phyloP scores from a whole-genome alignment of 2,113 vertebrate genomes.

The Scalopus aquaticus region DNA sequence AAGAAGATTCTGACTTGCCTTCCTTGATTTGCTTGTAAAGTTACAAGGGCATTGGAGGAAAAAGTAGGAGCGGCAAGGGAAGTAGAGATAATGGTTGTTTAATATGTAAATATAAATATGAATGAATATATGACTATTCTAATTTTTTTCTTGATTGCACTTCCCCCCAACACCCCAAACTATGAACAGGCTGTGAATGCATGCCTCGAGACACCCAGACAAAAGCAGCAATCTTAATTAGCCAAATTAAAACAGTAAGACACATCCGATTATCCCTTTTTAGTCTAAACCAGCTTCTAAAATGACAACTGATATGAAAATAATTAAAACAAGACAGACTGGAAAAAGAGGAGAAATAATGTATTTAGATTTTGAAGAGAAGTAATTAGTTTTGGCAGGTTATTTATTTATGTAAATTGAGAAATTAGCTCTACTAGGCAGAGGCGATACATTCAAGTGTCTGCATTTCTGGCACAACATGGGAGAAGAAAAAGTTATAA shows the following conservation, averaged over 20 bases:
- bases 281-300: slow-evolving; percentile 82
- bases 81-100: neutral
- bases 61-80: neutral
- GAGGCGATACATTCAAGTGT: slow-evolving; percentile 69
- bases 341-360: slow-evolving; percentile 83
- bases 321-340: slow-evolving; percentile 87
- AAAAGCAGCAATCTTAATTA: slow-evolving; percentile 84
- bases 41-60: neutral
- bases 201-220: slow-evolving; percentile 74
- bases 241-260: slow-evolving; percentile 84
- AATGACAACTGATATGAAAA: slow-evolving; percentile 87
- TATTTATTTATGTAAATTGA: slow-evolving; percentile 89
- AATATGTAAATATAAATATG: neutral
- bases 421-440: slow-evolving; percentile 83
- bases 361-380: slow-evolving; percentile 86
- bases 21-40: neutral
- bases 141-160: slow-evolving; percentile 52
- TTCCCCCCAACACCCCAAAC: neutral
- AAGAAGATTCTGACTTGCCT: neutral
- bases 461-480: slow-evolving; percentile 67
- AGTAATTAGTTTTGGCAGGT: slow-evolving; percentile 87
- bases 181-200: slow-evolving; percentile 63
- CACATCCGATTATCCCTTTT: slow-evolving; percentile 82
- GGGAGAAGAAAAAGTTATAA: slow-evolving; percentile 65
- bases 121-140: neutral